Base-by-base conservation (phyloP, 2,797 vertebrate species). In the Takifugu rubripes region DNA sequence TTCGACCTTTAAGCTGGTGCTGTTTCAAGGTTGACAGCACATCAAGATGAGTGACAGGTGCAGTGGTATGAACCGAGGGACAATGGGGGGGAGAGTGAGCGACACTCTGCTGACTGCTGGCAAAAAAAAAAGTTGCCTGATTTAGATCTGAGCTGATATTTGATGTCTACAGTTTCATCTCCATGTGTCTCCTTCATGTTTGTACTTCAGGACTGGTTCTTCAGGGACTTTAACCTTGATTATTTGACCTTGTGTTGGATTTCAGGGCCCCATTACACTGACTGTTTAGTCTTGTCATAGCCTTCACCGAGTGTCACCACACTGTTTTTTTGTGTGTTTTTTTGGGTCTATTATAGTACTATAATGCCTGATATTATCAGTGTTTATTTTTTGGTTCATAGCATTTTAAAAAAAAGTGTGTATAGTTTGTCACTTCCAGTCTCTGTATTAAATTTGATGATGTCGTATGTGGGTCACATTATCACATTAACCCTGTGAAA, bases 381-480 rank as follows among this genome's bases (percentile, higher is more conserved):
- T 45, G 10, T 25, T 9, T 9, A 43, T 45, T 55, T 64, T 33
- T 57, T 5, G 61, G 12, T 40, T 14, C 12, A 12, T 3, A 5
- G 14, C 36, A 36, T 21, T 21, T 21, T 21, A 14, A 36, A 36
- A 40, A 40, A 6, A 40, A 12, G 36, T 40, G 36, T 40, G 12
- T 40, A 40, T 12, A 40, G 36, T 40, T 40, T 40, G 27, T 31
- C 0, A 17, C 55, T 14, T 52, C 46, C 42, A 54, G 14, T n/a
- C 42, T 26, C 52, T 17, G 26, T 48, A 43, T 68, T 44, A 56
- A 64, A 68, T 51, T 46, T 55, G 63, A 82, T 64, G 66, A 56
- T 60, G 42, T 61, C 10, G 66, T 66, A 83, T 81, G 68, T 86
- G 79, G 81, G 81, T 82, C 79, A 83, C 55, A 66, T 64, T 40